Conservation (phyloP, 2,797 vertebrate species). For the Onychomys torridus region DNA sequence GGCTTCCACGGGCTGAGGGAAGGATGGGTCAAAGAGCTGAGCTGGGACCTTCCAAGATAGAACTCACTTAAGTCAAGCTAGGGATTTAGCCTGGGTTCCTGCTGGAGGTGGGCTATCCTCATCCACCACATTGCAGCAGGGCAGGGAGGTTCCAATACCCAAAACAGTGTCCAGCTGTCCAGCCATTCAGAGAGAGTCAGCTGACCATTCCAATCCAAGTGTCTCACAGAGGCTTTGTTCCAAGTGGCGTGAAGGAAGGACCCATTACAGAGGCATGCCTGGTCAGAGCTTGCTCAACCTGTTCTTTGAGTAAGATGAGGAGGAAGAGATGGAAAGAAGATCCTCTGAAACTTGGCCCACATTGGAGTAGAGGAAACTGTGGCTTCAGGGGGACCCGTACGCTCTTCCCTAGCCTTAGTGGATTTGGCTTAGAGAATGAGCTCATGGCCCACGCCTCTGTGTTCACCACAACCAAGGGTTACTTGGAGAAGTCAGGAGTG, state of each 20-base stretch:
- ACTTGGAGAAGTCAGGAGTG: background rate
- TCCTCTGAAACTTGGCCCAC: background rate
- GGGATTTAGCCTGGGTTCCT: background rate
- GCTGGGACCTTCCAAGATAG: background rate
- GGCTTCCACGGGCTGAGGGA: background rate
- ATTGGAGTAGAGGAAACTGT: background rate
- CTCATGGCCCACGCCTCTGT: background rate
- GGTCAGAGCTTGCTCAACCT: background rate
- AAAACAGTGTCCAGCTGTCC: rapidly evolving
- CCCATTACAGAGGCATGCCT: background rate
- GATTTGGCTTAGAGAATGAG: background rate
- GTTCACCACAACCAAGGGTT: background rate
- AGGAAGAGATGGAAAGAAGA: background rate
- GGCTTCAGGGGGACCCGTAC: rapidly evolving
- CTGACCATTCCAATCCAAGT: background rate
- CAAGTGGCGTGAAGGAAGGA: background rate
- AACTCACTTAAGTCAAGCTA: background rate
- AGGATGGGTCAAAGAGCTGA: background rate
- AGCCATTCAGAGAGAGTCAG: background rate
- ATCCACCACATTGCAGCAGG: rapidly evolving
- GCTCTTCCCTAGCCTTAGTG: background rate
- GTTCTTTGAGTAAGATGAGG: background rate
- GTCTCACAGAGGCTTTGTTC: background rate
- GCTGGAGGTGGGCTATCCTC: background rate
- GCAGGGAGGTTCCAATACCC: background rate